A percentile compares a stretch with the other conserved stretches of the same genome.
These are phyloP conservation scores for Lytechinus variegatus DNA, from an alignment of 35 echinoderm and acorn worm species.

Conservation along the genomic window DNA sequence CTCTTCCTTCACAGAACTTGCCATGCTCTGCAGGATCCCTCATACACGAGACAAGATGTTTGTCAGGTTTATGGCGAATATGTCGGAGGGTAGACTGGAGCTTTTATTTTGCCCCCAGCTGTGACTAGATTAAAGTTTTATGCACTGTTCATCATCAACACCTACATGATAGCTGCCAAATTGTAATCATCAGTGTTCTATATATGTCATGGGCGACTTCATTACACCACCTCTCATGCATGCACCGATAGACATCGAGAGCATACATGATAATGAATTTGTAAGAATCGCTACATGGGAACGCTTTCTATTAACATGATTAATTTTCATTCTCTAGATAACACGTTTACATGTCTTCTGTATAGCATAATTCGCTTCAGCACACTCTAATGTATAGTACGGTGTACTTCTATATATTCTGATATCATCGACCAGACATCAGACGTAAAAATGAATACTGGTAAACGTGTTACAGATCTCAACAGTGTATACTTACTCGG, in stretches of 20 bases:
- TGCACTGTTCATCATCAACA: not conserved
- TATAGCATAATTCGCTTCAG: too few relatives aligned
- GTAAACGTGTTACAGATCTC: too few relatives aligned
- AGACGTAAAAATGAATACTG: too few relatives aligned
- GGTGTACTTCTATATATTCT: too few relatives aligned
- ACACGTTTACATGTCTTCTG: not conserved
- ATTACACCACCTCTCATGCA: not conserved
- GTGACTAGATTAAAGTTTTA: not conserved
- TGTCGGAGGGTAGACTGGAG: not conserved
- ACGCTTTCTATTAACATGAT: not conserved
- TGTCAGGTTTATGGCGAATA: not conserved
- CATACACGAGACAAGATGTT: not conserved
- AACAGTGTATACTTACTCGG: too few relatives aligned
- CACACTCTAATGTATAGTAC: too few relatives aligned
- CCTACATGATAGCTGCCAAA: not conserved
- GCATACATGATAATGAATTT: not conserved
- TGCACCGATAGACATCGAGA: not conserved
- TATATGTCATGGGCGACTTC: not conserved
- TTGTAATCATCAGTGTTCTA: not conserved
- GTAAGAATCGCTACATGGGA: not conserved
- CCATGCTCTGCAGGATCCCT: not conserved
- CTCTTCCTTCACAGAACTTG: not conserved
- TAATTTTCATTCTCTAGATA: not conserved
- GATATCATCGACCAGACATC: too few relatives aligned
- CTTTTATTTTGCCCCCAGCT: not conserved